Base-by-base conservation (phyloP, 2,113 vertebrate genomes). In the Tragelaphus imberbis region DNA sequence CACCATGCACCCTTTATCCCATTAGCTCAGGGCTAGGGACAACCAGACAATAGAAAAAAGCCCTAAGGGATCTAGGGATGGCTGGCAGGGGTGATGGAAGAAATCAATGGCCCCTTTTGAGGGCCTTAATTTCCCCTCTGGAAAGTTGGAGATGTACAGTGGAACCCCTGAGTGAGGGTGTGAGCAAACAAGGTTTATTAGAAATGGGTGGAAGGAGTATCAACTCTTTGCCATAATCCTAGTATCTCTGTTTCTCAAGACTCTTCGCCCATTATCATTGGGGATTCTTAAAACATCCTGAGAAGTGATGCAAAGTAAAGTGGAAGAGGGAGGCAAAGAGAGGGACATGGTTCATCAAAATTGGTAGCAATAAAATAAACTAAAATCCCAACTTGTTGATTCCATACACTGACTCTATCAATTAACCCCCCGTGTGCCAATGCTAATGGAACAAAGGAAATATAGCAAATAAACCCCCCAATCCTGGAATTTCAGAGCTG, bases 341-440 rank as follows among this genome's bases (percentile, higher is more conserved):
- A 59, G 63, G 59, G 36, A 40, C 5, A 21, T 1, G 15, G 36
- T 5, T 16, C 21, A 55, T 40, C n/a, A 44, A 90, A 80, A 58
- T 1, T 25, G 53, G 17, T 53, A 71, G 47, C 59, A 75, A 71
- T 65, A 85, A 55, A 85, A 55, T 7, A 36, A 71, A 61, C 7
- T 7, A 28, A 81, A 88, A 27, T 25, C 27, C 16, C 1, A 5
- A 65, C 40, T n/a, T 23, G 25, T 15, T 53, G 49, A 44, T 81
- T 28, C 33, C 27, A 28, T 47, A 28, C 33, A 7, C 58, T 80
- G 56, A 55, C 36, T 87, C 58, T 84, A 28, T 55, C 81, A 17
- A 25, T 19, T n/a, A 59, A 13, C 25, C 2, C 12, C 6, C 15
- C 0, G 0, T 25, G 59, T 56, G 19, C 21, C 23, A n/a, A 23